Evolutionary conservation across 2,888 invertebrate species (phyloP).

Genomic region (Epirrhoe alternata): DNA sequence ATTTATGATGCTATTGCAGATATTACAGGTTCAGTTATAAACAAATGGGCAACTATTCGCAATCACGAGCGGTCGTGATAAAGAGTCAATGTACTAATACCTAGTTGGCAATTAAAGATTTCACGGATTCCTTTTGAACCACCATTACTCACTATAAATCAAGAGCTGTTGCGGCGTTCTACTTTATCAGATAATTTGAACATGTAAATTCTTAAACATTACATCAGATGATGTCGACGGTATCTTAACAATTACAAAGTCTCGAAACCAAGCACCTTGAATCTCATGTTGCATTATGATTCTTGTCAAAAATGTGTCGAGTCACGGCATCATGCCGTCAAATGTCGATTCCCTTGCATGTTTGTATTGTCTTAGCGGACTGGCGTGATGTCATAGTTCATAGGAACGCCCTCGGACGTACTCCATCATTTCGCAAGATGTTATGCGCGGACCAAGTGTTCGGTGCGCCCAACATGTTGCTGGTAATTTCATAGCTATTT

Average conservation of each 20-base stretch:
- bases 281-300: constrained; percentile 68
- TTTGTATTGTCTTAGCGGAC: constrained; percentile 72
- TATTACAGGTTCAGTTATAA: constrained; percentile 11
- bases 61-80: constrained; percentile 32
- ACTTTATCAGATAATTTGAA: constrained; percentile 41
- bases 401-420: constrained; percentile 65
- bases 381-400: constrained; percentile 76
- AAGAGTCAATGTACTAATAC: constrained; percentile 25
- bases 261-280: constrained; percentile 62
- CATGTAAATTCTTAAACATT: constrained; percentile 38
- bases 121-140: constrained; percentile 42
- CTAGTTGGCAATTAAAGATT: constrained; percentile 43
- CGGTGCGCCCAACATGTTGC: constrained; percentile 47
- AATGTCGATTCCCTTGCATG: constrained; percentile 76
- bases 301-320: constrained; percentile 68
- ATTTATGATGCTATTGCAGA: constrained; percentile 1
- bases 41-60: constrained; percentile 23
- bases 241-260: constrained; percentile 42
- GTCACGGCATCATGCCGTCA: constrained; percentile 64
- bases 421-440: constrained; percentile 68
- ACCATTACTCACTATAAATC: constrained; percentile 33
- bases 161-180: constrained; percentile 33
- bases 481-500: constrained; percentile 57
- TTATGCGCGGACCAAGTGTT: constrained; percentile 45
- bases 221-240: constrained; percentile 39